Conservation (phyloP, 2,888 invertebrate species). For the Salpingus planirostris region DNA sequence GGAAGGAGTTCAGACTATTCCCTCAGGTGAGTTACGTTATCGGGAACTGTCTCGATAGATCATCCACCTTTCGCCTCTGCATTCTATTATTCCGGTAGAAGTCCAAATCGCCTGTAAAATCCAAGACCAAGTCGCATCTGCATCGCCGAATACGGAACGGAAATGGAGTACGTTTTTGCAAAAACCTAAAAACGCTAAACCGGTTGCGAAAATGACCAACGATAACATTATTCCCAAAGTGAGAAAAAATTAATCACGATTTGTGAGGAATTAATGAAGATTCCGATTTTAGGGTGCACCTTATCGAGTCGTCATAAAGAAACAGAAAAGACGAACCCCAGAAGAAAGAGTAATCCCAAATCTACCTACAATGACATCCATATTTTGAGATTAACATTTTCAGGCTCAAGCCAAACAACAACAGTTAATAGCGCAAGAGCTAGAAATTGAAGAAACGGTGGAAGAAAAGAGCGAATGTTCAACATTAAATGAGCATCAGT, state of each 20-base stretch:
- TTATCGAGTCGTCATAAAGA: slow-evolving; percentile 36
- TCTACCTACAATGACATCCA: not conserved
- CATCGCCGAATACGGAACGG: slow-evolving; percentile 41
- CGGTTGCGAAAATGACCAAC: slow-evolving; percentile 26
- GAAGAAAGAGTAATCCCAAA: too few relatives aligned
- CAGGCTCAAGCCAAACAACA: not conserved
- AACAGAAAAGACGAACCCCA: slow-evolving; percentile 28
- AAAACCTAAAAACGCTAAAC: slow-evolving; percentile 62
- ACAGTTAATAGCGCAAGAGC: slow-evolving; percentile 1
- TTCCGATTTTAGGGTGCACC: slow-evolving; percentile 28
- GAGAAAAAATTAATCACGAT: too few relatives aligned
- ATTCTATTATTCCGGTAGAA: too few relatives aligned
- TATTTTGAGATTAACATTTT: not conserved
- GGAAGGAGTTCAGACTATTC: too few relatives aligned
- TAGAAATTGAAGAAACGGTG: slow-evolving; percentile 6
- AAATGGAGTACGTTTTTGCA: slow-evolving; percentile 69
- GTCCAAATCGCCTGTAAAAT: too few relatives aligned
- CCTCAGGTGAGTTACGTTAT: too few relatives aligned
- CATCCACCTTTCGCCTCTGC: too few relatives aligned
- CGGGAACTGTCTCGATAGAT: too few relatives aligned
- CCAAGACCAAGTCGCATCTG: too few relatives aligned
- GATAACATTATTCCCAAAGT: too few relatives aligned
- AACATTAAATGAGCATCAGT: slow-evolving; percentile 8
- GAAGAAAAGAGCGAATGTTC: slow-evolving; percentile 7
- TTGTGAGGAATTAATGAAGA: not conserved